phyloP scores from a whole-genome alignment of 2,113 vertebrate genomes.

The Halcyon senegalensis region DNA sequence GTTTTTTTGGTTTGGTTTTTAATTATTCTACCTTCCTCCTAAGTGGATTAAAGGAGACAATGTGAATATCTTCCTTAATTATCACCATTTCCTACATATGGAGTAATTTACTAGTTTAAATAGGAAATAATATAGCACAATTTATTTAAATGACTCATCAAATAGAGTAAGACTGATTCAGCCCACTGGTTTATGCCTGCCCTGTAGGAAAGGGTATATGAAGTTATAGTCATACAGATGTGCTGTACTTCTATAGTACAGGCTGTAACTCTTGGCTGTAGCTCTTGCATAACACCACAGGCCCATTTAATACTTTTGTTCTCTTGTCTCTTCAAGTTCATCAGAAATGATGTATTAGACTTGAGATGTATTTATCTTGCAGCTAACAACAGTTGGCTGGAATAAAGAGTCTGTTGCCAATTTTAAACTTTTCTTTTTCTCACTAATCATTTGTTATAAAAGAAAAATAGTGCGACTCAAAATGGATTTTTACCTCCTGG shows the following conservation, averaged over 20 bases:
- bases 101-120: background rate
- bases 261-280: background rate
- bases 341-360: background rate
- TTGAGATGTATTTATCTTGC: slow-evolving; percentile 33
- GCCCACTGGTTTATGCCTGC: background rate
- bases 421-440: slow-evolving; percentile 35
- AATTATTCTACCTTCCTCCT: background rate
- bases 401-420: slow-evolving; percentile 23
- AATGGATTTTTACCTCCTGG: slow-evolving; percentile 8
- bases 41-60: background rate
- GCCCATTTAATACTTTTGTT: background rate
- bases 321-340: background rate
- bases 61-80: slow-evolving; percentile 8
- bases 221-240: background rate
- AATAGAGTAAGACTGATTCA: background rate
- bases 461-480: slow-evolving; percentile 44
- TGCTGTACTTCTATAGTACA: background rate
- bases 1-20: background rate
- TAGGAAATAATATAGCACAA: background rate
- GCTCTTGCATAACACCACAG: background rate
- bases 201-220: background rate
- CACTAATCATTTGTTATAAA: slow-evolving; percentile 22
- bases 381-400: background rate
- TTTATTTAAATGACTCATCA: background rate
- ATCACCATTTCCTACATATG: background rate